Conservation (phyloP, 2,797 vertebrate species). For the Coendou prehensilis region DNA sequence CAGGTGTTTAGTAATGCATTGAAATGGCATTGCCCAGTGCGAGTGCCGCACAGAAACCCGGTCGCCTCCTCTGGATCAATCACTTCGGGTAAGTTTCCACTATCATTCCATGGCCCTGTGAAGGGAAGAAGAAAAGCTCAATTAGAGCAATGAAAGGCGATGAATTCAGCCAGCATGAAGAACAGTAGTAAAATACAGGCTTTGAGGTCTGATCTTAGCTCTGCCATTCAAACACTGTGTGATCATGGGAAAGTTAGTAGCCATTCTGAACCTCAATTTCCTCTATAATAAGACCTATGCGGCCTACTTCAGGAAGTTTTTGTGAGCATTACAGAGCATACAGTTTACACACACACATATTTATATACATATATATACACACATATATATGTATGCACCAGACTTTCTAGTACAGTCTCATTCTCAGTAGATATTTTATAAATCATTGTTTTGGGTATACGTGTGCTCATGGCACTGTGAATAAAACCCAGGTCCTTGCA, state of each 20-base stretch:
- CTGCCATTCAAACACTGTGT: neutral
- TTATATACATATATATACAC: neutral
- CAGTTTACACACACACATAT: neutral
- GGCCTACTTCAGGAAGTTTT: neutral
- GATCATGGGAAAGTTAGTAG: neutral
- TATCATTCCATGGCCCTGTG: constrained; percentile 97
- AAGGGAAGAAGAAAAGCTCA: constrained; percentile 53
- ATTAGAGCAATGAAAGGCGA: constrained; percentile 33
- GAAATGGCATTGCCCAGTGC: constrained; percentile 79
- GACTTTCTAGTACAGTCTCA: neutral
- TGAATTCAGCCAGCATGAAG: neutral
- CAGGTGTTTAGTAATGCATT: constrained; percentile 80
- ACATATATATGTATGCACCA: neutral
- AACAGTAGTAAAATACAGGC: neutral
- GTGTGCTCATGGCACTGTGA: neutral
- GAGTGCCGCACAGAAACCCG: neutral
- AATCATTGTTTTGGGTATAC: neutral
- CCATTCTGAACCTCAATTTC: neutral
- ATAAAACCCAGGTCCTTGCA: neutral
- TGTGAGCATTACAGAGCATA: neutral
- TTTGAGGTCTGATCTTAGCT: neutral
- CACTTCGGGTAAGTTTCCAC: constrained; percentile 97
- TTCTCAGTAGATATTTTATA: neutral
- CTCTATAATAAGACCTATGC: neutral
- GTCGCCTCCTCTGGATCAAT: constrained; percentile 20